Conservation (phyloP, 2,113 vertebrate species). For the Otus sunia region DNA sequence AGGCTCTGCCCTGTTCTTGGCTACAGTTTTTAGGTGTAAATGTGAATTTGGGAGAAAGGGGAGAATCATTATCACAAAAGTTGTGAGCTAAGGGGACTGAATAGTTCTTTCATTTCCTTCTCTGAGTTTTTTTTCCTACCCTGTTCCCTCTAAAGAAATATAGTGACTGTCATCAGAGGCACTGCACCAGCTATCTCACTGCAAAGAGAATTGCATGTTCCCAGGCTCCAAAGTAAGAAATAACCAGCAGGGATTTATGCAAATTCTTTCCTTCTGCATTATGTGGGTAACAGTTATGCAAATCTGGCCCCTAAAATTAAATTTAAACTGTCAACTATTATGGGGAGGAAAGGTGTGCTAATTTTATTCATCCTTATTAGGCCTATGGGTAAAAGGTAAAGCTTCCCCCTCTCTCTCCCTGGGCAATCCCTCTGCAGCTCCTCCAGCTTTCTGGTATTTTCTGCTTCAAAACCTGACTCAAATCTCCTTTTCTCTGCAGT, state of each 20-base stretch:
- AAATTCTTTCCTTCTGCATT: background rate
- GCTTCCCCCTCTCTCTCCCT: background rate
- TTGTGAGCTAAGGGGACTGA: background rate
- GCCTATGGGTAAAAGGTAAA: background rate
- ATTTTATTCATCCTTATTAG: background rate
- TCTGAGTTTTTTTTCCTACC: background rate
- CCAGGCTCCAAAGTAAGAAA: background rate
- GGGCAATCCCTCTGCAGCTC: background rate
- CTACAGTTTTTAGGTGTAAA: background rate
- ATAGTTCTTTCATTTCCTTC: background rate
- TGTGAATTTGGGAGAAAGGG: background rate
- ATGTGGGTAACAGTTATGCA: background rate
- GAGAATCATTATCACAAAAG: background rate
- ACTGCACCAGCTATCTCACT: background rate
- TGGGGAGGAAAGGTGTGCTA: background rate
- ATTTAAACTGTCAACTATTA: background rate
- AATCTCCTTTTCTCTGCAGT: background rate
- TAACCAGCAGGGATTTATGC: background rate
- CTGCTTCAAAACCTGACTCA: background rate
- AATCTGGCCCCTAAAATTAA: background rate
- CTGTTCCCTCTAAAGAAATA: background rate
- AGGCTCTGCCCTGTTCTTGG: background rate
- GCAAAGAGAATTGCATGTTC: background rate
- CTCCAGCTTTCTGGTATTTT: background rate
- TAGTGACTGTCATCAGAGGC: background rate